Conservation (phyloP, 2,797 vertebrate species). For the Otolemur crassicaudatus region DNA sequence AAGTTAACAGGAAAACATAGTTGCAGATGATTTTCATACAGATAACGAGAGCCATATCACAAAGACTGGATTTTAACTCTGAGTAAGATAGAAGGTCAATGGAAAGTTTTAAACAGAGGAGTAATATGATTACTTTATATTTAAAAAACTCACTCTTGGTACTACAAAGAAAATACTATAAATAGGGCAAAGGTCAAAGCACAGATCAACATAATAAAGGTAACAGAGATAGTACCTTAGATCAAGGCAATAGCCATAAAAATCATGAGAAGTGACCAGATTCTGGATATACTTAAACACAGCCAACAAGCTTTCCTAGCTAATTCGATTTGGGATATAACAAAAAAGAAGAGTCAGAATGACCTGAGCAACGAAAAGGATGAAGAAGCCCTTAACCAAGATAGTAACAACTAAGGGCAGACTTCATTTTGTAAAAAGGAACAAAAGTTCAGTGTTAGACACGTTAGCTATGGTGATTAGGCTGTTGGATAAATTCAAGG, state of each 20-base stretch:
- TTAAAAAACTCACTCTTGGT: slow-evolving; percentile 6
- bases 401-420: not conserved
- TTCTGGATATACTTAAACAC: not conserved
- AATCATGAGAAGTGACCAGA: not conserved
- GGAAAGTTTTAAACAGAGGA: slow-evolving; percentile 32
- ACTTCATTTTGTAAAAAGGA: slow-evolving; percentile 17
- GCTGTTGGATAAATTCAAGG: not conserved
- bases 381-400: not conserved
- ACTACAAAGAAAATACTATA: not conserved
- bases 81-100: not conserved
- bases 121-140: slow-evolving; percentile 49
- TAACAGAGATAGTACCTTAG: not conserved
- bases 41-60: not conserved
- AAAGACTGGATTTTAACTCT: slow-evolving; percentile 56
- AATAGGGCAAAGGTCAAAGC: not conserved
- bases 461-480: not conserved
- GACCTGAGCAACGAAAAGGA: not conserved
- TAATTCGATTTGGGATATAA: not conserved
- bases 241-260: not conserved
- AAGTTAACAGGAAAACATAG: not conserved
- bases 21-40: not conserved
- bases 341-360: not conserved
- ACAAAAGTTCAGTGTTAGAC: slow-evolving; percentile 19
- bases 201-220: not conserved
- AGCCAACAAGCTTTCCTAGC: not conserved